Evolutionary conservation across 1,140 invertebrate genomes (phyloP), one percentile per base, ranked within the genome.

Genomic region (Sminthurides bifidus): DNA sequence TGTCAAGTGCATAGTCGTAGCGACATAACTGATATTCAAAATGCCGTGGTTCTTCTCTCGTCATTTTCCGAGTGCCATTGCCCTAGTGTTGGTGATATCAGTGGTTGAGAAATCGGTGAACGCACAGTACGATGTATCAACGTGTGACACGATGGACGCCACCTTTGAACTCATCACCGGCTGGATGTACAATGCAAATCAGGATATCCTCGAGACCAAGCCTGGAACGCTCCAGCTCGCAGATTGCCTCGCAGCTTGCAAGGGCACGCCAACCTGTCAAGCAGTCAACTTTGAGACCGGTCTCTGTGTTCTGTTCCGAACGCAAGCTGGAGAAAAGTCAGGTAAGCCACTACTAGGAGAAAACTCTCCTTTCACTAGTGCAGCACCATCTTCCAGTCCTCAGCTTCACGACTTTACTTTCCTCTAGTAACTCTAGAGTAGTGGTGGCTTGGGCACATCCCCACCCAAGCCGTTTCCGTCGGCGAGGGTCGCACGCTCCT

Each of bases 261-360:
- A 67, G 23, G 54, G 59, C 5, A 75, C 76, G 60, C 29, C 59
- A 5, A 66, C 68, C 23, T 77, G 75, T 60, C 64, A 67, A 46
- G 64, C 73, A 23, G 67, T 76, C 58, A 77, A 77, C 63, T 77
- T 75, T 65, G 75, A 77, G 65, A 77, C 75, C 5, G 75, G 76
- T 1, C 67, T 77, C 0, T 77, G 75, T 54, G 74, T 77, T 2
- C 68, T 76, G 17, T 73, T 77, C 61, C 62, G 66, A 19, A 72
- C 69, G 31, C 69, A 68, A 49, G 72, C 72, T 17, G 59, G 66
- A 12, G 66, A 72, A 29, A 64, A 68, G 49, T 70, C 73, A 45
- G 71, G 70, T 72, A 60, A 59, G 15, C 2, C 15, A 48, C 6
- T 35, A 35, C n/a, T n/a, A n/a, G n/a, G n/a, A n/a, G n/a, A n/a